A percentile compares a stretch with the other conserved stretches of the same genome.
Evolutionary conservation across 2,113 vertebrate species (phyloP).

Genomic region (Bufo bufo): DNA sequence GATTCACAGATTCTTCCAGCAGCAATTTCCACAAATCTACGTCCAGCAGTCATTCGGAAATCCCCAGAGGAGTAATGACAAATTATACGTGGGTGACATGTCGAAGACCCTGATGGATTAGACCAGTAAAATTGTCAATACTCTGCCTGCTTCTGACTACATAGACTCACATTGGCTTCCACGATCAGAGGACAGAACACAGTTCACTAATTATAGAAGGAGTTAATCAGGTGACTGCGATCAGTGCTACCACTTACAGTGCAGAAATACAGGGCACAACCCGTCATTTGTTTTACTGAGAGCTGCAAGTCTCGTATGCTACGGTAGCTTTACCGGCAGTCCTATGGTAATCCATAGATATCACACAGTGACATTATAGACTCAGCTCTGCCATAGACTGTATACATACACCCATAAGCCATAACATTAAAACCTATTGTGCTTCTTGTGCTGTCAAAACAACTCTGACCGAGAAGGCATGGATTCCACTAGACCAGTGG

Average conservation of each 20-base stretch:
- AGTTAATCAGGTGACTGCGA: neutral
- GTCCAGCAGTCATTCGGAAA: constrained; percentile 4
- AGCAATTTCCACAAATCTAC: constrained; percentile 34
- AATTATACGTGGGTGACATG: constrained; percentile 37
- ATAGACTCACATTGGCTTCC: neutral
- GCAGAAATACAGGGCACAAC: too few relatives aligned
- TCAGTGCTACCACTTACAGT: neutral
- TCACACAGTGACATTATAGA: neutral
- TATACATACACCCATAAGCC: too few relatives aligned
- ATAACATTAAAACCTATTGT: too few relatives aligned
- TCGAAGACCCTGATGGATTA: constrained; percentile 43
- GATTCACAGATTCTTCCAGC: neutral
- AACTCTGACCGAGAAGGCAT: too few relatives aligned
- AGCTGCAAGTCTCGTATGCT: neutral
- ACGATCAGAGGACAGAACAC: neutral
- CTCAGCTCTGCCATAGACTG: neutral
- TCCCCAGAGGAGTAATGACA: constrained; percentile 42
- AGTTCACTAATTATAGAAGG: neutral
- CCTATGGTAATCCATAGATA: neutral
- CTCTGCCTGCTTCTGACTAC: neutral
- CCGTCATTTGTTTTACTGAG: neutral
- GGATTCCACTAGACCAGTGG: too few relatives aligned
- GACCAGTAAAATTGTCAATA: constrained; percentile 47
- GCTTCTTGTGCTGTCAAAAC: too few relatives aligned
- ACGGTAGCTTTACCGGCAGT: neutral